Conservation (phyloP, 64 coral and sea anemone genomes). For the Orbicella faveolata region DNA sequence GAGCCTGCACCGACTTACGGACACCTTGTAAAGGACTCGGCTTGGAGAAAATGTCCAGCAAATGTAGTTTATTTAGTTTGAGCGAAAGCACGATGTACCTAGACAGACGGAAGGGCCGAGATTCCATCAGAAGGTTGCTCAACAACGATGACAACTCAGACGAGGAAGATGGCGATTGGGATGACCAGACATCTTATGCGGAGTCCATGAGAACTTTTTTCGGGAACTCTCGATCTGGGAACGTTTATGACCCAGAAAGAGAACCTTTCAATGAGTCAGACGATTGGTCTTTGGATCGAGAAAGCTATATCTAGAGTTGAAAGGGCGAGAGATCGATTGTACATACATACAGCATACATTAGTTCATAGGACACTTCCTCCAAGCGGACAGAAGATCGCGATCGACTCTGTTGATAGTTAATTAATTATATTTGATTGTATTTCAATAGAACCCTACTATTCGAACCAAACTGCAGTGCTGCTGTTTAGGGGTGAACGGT, state of each 20-base stretch:
- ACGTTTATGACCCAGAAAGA: not conserved
- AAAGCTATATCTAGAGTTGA: not conserved
- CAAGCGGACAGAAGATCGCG: too few relatives aligned
- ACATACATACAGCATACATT: not conserved
- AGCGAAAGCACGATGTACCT: conserved; percentile 38
- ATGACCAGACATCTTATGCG: not conserved
- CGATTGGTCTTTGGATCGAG: not conserved
- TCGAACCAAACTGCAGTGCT: not conserved
- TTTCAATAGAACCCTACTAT: too few relatives aligned
- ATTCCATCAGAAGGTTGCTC: not conserved
- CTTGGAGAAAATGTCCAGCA: conserved; percentile 27
- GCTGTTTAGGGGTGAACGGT: not conserved
- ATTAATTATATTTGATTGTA: too few relatives aligned
- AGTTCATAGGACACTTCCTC: too few relatives aligned
- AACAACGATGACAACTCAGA: not conserved
- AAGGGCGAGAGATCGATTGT: not conserved
- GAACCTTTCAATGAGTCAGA: conserved; percentile 3
- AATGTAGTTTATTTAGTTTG: conserved; percentile 31
- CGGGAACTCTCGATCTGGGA: not conserved
- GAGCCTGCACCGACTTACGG: not conserved
- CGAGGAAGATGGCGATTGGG: not conserved
- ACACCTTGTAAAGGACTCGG: conserved; percentile 9
- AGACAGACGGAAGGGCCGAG: not conserved
- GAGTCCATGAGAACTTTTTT: conserved; percentile 9
- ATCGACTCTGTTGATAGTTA: too few relatives aligned